These are phyloP conservation scores for Mormoops blainvillei DNA, from an alignment of 2,113 vertebrate genomes.

Conservation along the genomic window DNA sequence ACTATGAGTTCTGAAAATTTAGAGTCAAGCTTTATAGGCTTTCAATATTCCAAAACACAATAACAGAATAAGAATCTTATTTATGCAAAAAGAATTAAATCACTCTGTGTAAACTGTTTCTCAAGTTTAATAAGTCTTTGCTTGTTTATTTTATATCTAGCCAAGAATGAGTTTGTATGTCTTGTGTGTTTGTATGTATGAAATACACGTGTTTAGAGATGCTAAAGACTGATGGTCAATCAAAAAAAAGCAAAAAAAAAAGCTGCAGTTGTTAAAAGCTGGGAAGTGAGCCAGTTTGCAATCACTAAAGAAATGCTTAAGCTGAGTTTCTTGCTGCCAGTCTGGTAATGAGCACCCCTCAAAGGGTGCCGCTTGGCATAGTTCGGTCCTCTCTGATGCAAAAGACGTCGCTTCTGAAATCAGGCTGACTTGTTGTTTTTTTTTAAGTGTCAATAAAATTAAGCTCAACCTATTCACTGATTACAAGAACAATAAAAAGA, in stretches of 20 bases:
- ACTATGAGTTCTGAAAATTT: background rate
- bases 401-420: slow-evolving; percentile 52
- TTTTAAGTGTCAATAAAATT: slow-evolving; percentile 62
- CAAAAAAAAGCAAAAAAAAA: slow-evolving; percentile 65
- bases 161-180: background rate
- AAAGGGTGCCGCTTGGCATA: slow-evolving; percentile 47
- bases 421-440: slow-evolving; percentile 43
- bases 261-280: slow-evolving; percentile 34
- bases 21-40: slow-evolving; percentile 2
- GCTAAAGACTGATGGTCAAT: slow-evolving; percentile 47
- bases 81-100: slow-evolving; percentile 28
- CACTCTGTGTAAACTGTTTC: background rate
- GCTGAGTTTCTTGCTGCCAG: slow-evolving; percentile 42
- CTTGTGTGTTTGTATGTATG: background rate
- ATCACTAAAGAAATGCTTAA: slow-evolving; percentile 60
- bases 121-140: slow-evolving; percentile 21
- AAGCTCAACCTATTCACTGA: slow-evolving; percentile 50
- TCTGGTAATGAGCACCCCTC: slow-evolving; percentile 54
- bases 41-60: slow-evolving; percentile 10
- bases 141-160: slow-evolving; percentile 59
- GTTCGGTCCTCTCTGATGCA: slow-evolving; percentile 40
- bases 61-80: background rate
- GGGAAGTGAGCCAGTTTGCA: slow-evolving; percentile 61
- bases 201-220: slow-evolving; percentile 53
- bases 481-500: slow-evolving; percentile 57